Evolutionary conservation across 2,797 vertebrate species (phyloP).

Genomic region (Harpagifer antarcticus): DNA sequence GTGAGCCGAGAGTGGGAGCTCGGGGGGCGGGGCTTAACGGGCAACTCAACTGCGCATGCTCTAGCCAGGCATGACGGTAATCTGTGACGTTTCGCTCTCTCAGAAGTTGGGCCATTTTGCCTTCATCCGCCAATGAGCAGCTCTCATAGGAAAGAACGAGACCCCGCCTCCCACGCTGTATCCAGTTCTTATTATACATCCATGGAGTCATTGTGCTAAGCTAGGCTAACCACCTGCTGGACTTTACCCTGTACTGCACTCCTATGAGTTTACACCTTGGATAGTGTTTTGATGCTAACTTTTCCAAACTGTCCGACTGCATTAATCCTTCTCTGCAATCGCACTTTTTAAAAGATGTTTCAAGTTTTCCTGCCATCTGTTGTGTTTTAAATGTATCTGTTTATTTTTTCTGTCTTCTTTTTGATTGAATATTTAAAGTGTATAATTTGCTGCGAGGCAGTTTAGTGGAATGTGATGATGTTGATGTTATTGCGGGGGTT

Average conservation of each 20-base stretch:
- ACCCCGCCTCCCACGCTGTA: too few species aligned
- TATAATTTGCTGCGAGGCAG: constrained; percentile 15
- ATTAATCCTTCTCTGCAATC: constrained; percentile 13
- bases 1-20: too few species aligned
- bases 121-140: too few species aligned
- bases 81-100: too few species aligned
- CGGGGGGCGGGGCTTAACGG: too few species aligned
- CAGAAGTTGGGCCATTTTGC: too few species aligned
- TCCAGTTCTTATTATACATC: too few species aligned
- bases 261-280: too few species aligned
- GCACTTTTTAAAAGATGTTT: constrained; percentile 41
- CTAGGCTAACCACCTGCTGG: background rate
- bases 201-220: background rate
- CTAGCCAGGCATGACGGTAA: too few species aligned
- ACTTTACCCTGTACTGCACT: background rate
- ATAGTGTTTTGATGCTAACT: too few species aligned
- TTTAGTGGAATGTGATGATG: constrained; percentile 31
- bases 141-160: too few species aligned
- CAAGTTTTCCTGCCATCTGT: constrained; percentile 6
- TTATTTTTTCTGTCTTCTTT: background rate
- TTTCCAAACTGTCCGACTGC: background rate
- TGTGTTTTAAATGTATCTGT: constrained; percentile 1
- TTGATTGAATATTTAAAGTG: constrained; percentile 6
- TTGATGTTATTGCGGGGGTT: constrained; percentile 18
- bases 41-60: too few species aligned